These are phyloP conservation scores for Zaprionus ornatus DNA, from an alignment of 1,140 invertebrate genomes.

Conservation along the genomic window DNA sequence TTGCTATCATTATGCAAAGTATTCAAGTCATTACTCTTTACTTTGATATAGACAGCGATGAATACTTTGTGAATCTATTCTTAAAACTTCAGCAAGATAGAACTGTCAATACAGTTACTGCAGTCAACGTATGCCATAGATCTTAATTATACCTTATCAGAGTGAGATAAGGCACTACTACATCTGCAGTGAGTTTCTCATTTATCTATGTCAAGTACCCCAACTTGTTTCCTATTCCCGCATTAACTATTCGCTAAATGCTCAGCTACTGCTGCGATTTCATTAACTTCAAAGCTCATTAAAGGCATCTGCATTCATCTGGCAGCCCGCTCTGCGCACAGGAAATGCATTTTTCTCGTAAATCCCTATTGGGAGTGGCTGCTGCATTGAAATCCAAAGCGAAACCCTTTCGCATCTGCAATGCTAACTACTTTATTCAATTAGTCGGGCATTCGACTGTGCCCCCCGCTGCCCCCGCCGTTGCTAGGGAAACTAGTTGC, in stretches of 20 bases:
- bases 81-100: no score
- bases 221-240: background rate
- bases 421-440: constrained; percentile 21
- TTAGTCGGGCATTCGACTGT: constrained; percentile 27
- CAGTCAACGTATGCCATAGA: no score
- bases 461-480: background rate
- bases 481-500: background rate
- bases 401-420: background rate
- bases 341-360: background rate
- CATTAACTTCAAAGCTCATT: background rate
- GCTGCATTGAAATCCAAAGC: background rate
- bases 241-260: background rate
- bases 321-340: background rate
- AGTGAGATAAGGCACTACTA: background rate
- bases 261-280: background rate
- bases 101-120: no score
- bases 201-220: background rate
- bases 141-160: background rate
- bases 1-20: no score
- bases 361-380: background rate
- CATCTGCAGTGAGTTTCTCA: background rate
- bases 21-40: no score
- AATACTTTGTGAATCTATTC: no score
- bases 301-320: background rate
- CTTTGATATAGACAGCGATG: no score